phyloP scores from a whole-genome alignment of 2,888 invertebrate species.

The Thalpophila matura region DNA sequence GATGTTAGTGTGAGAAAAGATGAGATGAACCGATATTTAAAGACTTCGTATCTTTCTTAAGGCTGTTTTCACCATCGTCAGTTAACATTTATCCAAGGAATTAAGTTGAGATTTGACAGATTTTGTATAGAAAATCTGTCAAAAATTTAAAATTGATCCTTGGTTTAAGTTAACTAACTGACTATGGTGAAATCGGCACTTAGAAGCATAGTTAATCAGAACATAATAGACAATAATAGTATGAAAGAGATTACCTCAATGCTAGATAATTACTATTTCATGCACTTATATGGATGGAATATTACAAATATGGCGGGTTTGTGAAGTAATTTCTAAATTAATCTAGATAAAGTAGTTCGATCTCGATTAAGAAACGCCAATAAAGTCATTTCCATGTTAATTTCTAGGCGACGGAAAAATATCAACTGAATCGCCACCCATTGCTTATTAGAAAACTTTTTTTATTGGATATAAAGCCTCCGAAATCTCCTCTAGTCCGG shows the following conservation, averaged over 20 bases:
- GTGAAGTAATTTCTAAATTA: slow-evolving; percentile 3
- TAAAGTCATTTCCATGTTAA: slow-evolving; percentile 26
- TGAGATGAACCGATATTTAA: not conserved
- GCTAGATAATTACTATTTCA: not conserved
- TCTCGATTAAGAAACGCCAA: not conserved
- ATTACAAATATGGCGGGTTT: not conserved
- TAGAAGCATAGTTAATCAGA: no score
- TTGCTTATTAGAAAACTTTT: slow-evolving; percentile 14
- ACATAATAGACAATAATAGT: no score
- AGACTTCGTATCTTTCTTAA: no score
- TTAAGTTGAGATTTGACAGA: no score
- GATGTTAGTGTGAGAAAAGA: not conserved
- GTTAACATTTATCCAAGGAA: no score
- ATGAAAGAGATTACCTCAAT: not conserved
- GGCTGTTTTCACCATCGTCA: no score
- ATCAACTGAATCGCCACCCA: not conserved
- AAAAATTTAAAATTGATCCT: no score
- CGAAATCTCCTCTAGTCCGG: not conserved
- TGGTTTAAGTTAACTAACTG: no score
- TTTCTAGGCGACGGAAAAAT: slow-evolving; percentile 15
- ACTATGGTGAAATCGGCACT: no score
- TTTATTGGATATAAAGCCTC: slow-evolving; percentile 31
- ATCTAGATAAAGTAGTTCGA: not conserved
- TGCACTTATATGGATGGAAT: not conserved
- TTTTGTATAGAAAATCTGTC: no score